Base-by-base conservation (phyloP, 2,888 invertebrate species). In the Ditula angustiorana region DNA sequence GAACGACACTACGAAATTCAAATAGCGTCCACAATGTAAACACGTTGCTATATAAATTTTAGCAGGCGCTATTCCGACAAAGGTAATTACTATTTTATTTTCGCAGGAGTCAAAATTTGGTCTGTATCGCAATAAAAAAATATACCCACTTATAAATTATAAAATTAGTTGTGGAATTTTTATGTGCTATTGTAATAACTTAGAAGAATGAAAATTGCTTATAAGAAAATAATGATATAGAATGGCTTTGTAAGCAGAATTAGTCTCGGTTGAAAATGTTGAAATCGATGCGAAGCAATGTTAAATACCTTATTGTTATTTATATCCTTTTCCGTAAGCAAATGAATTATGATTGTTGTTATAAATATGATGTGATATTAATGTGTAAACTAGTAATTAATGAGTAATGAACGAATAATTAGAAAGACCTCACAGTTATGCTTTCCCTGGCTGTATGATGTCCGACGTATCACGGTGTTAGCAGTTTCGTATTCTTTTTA, bases 341-440 rank as follows among this genome's bases (percentile, higher is more conserved):
- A n/a, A n/a, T n/a, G n/a, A 13, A 5, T 16, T 41, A 16, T 19
- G 16, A 41, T 16, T 13, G 0, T 4, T 23, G 46, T 23, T 23
- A 23, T 23, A 23, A 46, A 8, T 46, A 5, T 46, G 11, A 8
- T 21, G 46, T 23, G 10, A 8, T 46, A 46, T 1, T 2, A 46
- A 23, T 23, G 21, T 1, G 23, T 21, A 23, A 46, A 23, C 10
- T 11, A 46, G 8, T 41, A 5, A 2, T 5, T 7, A 16, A 19
- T 19, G 13, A 41, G 7, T 5, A 7, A 7, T 41, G 5, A 19
- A 33, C 4, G 4, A 33, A 33, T 11, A 16, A 16, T 41, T 41
- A 23, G 23, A 46, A 46, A 24, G 46, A 23, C n/a, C 23, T 23
- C 46, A 46, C 46, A 23, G 46, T 46, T 46, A 46, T 46, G 46